Conservation (phyloP, 2,888 invertebrate genomes). For the Heterodera filipjevi region DNA sequence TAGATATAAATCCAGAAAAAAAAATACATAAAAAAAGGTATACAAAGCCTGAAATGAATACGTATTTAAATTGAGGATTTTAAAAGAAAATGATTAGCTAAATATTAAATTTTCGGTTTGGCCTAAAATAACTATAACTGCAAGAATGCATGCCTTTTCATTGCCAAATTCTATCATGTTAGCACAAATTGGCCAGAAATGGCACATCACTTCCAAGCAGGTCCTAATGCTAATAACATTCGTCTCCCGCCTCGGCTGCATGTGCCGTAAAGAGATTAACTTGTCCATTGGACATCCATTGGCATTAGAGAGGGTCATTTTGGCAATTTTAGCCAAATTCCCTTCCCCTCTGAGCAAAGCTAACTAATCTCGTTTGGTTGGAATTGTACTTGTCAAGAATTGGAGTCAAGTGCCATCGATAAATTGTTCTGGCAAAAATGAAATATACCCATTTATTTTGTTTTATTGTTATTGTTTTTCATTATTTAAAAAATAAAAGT, state of each 20-base stretch:
- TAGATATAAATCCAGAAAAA: too few relatives aligned
- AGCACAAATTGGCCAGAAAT: background rate
- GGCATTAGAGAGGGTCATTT: background rate
- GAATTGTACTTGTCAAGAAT: background rate
- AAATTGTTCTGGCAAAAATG: background rate
- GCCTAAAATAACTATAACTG: background rate
- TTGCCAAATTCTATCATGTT: background rate
- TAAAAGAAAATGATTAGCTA: background rate
- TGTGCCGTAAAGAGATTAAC: constrained; percentile 3
- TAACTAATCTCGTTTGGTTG: background rate
- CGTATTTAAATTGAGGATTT: background rate
- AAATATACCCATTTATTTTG: too few relatives aligned
- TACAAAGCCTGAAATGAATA: too few relatives aligned
- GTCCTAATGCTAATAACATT: background rate
- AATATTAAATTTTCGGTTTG: background rate
- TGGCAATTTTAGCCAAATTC: background rate
- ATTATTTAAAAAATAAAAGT: too few relatives aligned
- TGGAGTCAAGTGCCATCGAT: background rate
- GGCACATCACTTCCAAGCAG: background rate
- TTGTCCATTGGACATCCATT: background rate
- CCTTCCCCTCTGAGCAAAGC: background rate
- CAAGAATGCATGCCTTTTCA: background rate
- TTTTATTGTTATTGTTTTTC: too few relatives aligned
- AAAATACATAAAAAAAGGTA: too few relatives aligned
- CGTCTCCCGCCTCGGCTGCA: too few relatives aligned